phyloP scores from a whole-genome alignment of 2,797 vertebrate species.

The Leptodactylus fallax region DNA sequence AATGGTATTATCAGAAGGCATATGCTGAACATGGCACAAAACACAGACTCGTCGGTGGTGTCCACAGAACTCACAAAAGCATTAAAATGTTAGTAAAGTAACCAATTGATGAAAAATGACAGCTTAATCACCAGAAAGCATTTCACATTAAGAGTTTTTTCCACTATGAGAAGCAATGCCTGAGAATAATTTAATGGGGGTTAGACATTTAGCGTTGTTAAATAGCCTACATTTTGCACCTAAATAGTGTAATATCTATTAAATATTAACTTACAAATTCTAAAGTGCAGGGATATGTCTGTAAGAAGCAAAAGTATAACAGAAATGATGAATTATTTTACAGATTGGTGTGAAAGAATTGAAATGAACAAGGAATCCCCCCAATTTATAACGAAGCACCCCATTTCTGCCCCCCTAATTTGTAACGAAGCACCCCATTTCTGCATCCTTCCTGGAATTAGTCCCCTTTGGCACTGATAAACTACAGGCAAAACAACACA shows the following conservation, averaged over 20 bases:
- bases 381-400: neutral
- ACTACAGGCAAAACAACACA: too few relatives aligned
- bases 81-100: conserved; percentile 69
- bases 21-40: conserved; percentile 65
- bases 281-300: conserved; percentile 48
- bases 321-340: conserved; percentile 43
- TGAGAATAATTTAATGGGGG: conserved; percentile 70
- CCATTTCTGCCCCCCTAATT: neutral
- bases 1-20: conserved; percentile 61
- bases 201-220: conserved; percentile 70
- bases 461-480: too few relatives aligned
- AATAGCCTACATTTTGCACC: conserved; percentile 65
- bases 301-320: conserved; percentile 52
- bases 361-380: neutral
- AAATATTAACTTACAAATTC: conserved; percentile 65
- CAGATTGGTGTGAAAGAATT: neutral
- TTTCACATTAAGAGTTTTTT: conserved; percentile 71
- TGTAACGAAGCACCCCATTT: too few relatives aligned
- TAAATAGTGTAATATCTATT: conserved; percentile 67
- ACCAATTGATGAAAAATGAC: conserved; percentile 69
- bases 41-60: conserved; percentile 57
- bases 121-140: conserved; percentile 74
- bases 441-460: neutral
- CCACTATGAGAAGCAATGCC: conserved; percentile 68
- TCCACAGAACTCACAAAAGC: conserved; percentile 64